Conservation (phyloP, 1,140 invertebrate species). For the Pachypsylla venusta region DNA sequence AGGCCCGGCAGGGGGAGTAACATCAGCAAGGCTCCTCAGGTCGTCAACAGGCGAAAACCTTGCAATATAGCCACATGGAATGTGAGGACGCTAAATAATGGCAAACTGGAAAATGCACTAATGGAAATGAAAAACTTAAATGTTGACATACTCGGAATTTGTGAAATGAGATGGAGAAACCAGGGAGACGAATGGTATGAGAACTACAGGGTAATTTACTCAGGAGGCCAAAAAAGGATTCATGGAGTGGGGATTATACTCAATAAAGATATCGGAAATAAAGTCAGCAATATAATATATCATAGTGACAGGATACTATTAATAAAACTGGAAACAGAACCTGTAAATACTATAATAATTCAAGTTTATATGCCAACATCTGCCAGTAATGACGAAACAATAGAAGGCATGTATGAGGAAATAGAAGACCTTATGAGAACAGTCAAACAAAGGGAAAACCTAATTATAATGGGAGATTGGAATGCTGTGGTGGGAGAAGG, state of each 20-base stretch:
- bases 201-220: slow-evolving; percentile 12
- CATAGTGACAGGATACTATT: slow-evolving; percentile 4
- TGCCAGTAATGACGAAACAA: slow-evolving; percentile 9
- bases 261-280: slow-evolving; percentile 7
- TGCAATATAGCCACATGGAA: slow-evolving; percentile 9
- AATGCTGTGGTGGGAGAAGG: slow-evolving; percentile 13
- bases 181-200: slow-evolving; percentile 5
- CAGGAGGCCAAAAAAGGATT: background rate
- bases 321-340: background rate
- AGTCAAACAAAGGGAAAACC: slow-evolving; percentile 12
- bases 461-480: slow-evolving; percentile 17
- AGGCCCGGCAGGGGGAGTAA: too few species aligned
- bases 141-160: slow-evolving; percentile 7
- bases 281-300: background rate
- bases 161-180: slow-evolving; percentile 11
- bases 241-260: slow-evolving; percentile 10
- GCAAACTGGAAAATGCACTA: background rate
- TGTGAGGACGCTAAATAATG: slow-evolving; percentile 2
- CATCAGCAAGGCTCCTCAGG: too few species aligned
- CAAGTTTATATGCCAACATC: slow-evolving; percentile 15
- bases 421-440: background rate
- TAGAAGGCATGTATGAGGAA: slow-evolving; percentile 14
- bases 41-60: background rate
- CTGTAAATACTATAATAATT: slow-evolving; percentile 11
- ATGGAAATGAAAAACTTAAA: slow-evolving; percentile 14